Evolutionary conservation across 1,140 invertebrate species (phyloP).

Genomic region (Caenorhabditis inopinata): DNA sequence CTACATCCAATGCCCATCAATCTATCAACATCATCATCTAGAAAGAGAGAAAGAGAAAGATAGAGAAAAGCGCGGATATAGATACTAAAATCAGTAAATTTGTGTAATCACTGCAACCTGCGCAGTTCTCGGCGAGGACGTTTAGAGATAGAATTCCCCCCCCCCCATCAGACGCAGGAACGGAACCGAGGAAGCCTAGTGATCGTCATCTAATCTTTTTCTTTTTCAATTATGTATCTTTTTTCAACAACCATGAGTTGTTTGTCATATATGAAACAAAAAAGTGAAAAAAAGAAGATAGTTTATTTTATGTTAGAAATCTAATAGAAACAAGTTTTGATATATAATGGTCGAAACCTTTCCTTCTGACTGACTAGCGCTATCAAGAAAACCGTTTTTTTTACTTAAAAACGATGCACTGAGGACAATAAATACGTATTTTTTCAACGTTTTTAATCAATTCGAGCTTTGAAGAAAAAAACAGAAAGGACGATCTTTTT

Average conservation of each 20-base stretch:
- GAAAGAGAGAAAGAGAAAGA: background rate
- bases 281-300: no score
- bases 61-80: background rate
- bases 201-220: background rate
- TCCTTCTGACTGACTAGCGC: no score
- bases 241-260: background rate
- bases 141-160: constrained; percentile 4
- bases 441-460: no score
- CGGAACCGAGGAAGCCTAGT: background rate
- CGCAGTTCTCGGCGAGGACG: background rate
- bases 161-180: constrained; percentile 19
- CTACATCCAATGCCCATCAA: background rate
- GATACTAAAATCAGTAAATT: constrained; percentile 22
- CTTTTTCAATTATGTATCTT: background rate
- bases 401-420: no score
- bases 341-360: background rate
- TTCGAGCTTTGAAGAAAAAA: no score
- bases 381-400: no score
- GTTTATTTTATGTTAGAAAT: background rate
- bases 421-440: no score
- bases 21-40: constrained; percentile 4
- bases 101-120: constrained; percentile 25
- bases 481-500: no score
- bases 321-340: background rate
- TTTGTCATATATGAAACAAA: constrained; percentile 1